Conservation (phyloP, 2,113 vertebrate genomes). For the Carollia perspicillata region DNA sequence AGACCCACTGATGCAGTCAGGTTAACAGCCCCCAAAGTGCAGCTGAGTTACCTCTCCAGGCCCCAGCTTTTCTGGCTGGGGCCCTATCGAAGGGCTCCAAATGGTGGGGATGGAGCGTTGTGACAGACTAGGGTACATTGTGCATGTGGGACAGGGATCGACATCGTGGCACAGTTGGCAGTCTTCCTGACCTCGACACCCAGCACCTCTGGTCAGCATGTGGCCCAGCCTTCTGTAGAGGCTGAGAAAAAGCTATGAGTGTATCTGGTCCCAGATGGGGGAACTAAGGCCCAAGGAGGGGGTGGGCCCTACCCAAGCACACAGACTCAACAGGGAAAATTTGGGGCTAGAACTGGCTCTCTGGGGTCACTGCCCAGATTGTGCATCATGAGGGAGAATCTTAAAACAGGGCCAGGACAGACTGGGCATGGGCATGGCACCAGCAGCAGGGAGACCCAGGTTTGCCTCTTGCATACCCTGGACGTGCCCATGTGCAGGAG, state of each 20-base stretch:
- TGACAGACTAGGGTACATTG: not conserved
- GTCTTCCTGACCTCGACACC: not conserved
- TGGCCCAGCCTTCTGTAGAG: not conserved
- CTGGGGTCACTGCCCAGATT: not conserved
- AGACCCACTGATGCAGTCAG: not conserved
- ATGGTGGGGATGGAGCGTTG: rapidly evolving
- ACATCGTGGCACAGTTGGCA: rapidly evolving
- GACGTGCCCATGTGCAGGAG: not conserved
- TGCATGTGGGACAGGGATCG: too few species aligned
- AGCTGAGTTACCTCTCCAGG: not conserved
- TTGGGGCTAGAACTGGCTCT: not conserved
- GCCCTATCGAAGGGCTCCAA: not conserved
- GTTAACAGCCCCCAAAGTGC: not conserved
- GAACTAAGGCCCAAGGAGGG: not conserved
- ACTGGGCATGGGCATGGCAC: not conserved
- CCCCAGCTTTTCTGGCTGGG: not conserved
- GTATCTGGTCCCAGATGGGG: not conserved
- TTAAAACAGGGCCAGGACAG: not conserved
- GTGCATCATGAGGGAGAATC: not conserved
- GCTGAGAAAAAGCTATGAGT: not conserved
- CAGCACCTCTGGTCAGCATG: too few species aligned
- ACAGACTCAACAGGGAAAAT: not conserved
- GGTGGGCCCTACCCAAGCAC: too few species aligned
- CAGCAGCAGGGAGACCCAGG: rapidly evolving
- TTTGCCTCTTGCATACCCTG: not conserved